These are phyloP conservation scores for Drosophila melanica DNA, from an alignment of 1,140 invertebrate genomes.

Conservation along the genomic window DNA sequence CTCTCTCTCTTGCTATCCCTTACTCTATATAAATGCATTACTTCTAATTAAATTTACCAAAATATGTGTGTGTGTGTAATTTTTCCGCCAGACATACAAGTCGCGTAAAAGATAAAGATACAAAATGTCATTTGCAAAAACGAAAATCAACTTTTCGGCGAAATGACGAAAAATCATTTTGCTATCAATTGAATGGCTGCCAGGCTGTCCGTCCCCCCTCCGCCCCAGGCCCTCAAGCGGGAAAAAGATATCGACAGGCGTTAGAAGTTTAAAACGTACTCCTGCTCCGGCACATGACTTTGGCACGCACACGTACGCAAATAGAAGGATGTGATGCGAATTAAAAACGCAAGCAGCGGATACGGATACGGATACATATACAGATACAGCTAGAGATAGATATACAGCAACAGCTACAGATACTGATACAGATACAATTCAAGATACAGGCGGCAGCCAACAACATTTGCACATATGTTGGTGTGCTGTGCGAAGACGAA, in stretches of 20 bases:
- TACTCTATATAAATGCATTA: constrained; percentile 35
- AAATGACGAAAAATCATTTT: constrained; percentile 74
- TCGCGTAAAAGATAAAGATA: constrained; percentile 26
- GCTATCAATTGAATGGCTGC: constrained; percentile 58
- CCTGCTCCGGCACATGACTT: neutral
- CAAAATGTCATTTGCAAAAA: constrained; percentile 55
- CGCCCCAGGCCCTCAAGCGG: too few relatives aligned
- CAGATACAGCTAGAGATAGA: constrained; percentile 27
- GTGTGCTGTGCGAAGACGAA: constrained; percentile 28
- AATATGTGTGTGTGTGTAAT: constrained; percentile 18
- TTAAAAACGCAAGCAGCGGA: constrained; percentile 60
- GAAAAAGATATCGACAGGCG: constrained; percentile 5
- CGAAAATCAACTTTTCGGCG: constrained; percentile 67
- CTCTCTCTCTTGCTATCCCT: neutral
- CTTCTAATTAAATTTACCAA: constrained; percentile 62
- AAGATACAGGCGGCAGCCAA: neutral
- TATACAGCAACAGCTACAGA: constrained; percentile 19
- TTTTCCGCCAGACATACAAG: constrained; percentile 32
- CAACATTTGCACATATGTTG: constrained; percentile 7
- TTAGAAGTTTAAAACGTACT: constrained; percentile 14
- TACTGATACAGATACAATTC: constrained; percentile 29
- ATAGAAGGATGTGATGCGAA: constrained; percentile 79
- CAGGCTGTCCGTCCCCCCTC: too few relatives aligned
- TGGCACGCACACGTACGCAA: constrained; percentile 70
- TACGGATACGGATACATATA: constrained; percentile 24